phyloP scores from a whole-genome alignment of 2,113 vertebrate species.

The Psilopogon haemacephalus region DNA sequence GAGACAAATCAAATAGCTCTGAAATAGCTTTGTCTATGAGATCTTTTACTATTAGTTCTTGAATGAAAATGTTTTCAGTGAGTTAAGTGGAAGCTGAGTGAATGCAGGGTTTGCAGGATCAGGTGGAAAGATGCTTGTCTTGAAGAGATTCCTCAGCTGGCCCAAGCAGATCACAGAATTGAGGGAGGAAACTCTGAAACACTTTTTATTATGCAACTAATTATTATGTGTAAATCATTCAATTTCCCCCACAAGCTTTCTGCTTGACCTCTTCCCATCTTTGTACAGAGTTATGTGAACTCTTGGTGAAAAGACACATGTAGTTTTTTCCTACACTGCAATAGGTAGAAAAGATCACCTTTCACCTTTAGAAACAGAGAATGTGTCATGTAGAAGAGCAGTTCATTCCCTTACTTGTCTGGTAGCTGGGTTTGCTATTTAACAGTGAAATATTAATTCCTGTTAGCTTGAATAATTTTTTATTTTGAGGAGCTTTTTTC shows the following conservation, averaged over 20 bases:
- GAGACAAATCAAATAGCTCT: neutral
- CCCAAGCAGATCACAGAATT: neutral
- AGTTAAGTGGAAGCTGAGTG: neutral
- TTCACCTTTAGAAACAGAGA: neutral
- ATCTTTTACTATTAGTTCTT: neutral
- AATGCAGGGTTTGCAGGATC: neutral
- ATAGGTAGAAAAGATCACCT: neutral
- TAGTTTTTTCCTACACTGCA: neutral
- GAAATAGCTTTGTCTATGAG: neutral
- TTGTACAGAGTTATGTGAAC: neutral
- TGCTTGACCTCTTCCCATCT: neutral
- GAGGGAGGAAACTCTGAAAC: neutral
- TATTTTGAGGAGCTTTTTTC: neutral
- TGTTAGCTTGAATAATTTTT: neutral
- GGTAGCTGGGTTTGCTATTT: neutral
- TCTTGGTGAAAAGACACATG: accelerated
- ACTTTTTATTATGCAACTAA: neutral
- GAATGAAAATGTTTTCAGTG: neutral
- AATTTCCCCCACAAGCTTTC: neutral
- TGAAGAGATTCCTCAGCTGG: neutral
- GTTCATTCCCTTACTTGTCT: neutral
- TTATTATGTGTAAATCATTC: neutral
- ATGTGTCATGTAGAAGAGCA: neutral
- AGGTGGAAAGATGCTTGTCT: no score
- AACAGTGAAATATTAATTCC: neutral